Conservation (phyloP, 2,888 invertebrate species). For the Apamea crenata region DNA sequence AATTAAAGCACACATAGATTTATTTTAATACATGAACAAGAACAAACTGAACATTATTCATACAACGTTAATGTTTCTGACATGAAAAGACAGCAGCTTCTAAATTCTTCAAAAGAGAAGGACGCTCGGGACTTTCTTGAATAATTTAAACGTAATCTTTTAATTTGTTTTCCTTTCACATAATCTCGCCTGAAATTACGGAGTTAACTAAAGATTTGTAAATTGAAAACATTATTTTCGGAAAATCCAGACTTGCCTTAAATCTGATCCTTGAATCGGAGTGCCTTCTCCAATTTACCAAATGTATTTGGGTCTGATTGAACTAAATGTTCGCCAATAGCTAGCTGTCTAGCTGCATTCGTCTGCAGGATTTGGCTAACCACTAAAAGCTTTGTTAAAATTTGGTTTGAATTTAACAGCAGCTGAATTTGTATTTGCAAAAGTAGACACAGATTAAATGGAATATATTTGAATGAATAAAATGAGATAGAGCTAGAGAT, state of each 20-base stretch:
- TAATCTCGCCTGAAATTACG: slow-evolving; percentile 11
- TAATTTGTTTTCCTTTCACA: slow-evolving; percentile 34
- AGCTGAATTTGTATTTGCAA: slow-evolving; percentile 45
- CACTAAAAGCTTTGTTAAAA: slow-evolving; percentile 65
- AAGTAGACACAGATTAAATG: slow-evolving; percentile 42
- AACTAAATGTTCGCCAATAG: slow-evolving; percentile 68
- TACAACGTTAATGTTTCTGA: slow-evolving; percentile 11
- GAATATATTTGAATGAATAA: slow-evolving; percentile 23
- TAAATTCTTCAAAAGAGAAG: slow-evolving; percentile 24
- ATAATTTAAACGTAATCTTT: slow-evolving; percentile 34
- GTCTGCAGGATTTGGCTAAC: slow-evolving; percentile 63
- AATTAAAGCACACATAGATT: slow-evolving; percentile 2
- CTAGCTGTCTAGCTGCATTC: slow-evolving; percentile 65
- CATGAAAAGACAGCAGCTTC: slow-evolving; percentile 19
- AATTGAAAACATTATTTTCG: not conserved
- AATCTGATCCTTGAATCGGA: slow-evolving; percentile 40
- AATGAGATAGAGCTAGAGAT: not conserved
- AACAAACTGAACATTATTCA: slow-evolving; percentile 16
- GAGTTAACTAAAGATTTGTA: not conserved
- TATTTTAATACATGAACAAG: slow-evolving; percentile 26
- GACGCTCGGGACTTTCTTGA: slow-evolving; percentile 21
- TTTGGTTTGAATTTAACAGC: slow-evolving; percentile 50
- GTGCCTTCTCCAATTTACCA: slow-evolving; percentile 46
- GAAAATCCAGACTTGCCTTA: not conserved
- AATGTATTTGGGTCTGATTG: slow-evolving; percentile 59